Evolutionary conservation across 2,797 vertebrate genomes (phyloP), one percentile per base, ranked within the genome.

Genomic region (Premnoplex brunnescens): DNA sequence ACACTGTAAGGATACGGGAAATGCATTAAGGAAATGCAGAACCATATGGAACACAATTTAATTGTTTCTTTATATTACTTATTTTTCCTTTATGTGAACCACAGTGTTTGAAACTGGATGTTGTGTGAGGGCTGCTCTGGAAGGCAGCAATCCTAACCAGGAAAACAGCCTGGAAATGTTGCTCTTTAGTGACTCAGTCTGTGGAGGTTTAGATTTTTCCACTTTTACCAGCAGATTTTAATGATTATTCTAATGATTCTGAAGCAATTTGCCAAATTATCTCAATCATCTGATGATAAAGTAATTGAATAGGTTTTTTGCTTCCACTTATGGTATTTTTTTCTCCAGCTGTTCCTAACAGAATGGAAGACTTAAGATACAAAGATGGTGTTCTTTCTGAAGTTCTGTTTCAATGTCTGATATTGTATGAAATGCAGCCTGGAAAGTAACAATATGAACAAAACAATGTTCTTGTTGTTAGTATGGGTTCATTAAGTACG

Each of bases 171-270:
- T 64, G 32, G 75, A 85, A 22, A 64, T 1, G 14, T 17, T 76
- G 21, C 3, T 88, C 8, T 43, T 68, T 21, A 44, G 15, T 18
- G 14, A 56, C 17, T 56, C 41, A 37, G 6, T 58, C 12, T 78
- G 21, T 73, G 18, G 62, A 26, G 19, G 9, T 36, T 69, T 80
- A 13, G 0, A 39, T 24, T 60, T 75, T 55, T 39, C 7, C 27
- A 52, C n/a, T 92, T 92, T 92, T 79, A 76, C 68, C 51, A 76
- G 26, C 34, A 86, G 72, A 76, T 79, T 85, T 92, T 85, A 6
- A 12, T 43, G 1, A 85, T 68, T 85, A 52, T 83, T 83, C 16
- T 85, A 88, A 76, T 44, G 6, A 3, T 62, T 83, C 37, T 92
- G 59, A 92, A 93, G 62, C 19, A 62, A 62, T 60, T 90, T 83